Conservation (phyloP, 2,888 invertebrate genomes). For the Syrista parreyssii region DNA sequence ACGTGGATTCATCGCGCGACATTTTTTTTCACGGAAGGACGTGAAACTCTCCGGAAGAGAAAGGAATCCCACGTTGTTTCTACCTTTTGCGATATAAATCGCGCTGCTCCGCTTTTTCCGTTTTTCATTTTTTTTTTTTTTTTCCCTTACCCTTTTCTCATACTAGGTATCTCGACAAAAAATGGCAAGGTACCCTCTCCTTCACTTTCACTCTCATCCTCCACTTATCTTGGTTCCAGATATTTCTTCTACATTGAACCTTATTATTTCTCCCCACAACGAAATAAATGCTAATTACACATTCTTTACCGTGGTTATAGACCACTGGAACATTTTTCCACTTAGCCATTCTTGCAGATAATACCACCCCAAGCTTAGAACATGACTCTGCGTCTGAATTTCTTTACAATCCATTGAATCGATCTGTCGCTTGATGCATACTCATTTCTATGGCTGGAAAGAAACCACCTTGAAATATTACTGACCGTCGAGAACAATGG, state of each 20-base stretch:
- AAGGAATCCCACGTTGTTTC: not conserved
- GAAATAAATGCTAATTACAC: conserved; percentile 44
- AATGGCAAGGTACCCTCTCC: not conserved
- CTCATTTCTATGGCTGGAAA: not conserved
- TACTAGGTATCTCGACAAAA: not conserved
- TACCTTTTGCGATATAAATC: not conserved
- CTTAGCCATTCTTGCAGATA: not conserved
- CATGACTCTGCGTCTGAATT: not conserved
- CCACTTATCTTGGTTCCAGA: not conserved
- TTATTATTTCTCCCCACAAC: not conserved
- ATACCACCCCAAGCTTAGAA: not conserved
- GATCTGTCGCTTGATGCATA: not conserved
- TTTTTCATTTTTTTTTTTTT: conserved; percentile 10
- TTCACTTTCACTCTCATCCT: not conserved
- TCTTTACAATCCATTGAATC: not conserved
- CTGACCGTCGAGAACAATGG: not conserved
- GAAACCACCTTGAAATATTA: not conserved
- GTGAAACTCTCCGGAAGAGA: not conserved
- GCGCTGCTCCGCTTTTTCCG: not conserved
- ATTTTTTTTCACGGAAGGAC: not conserved
- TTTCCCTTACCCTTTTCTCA: conserved; percentile 3
- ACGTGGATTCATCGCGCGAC: not conserved
- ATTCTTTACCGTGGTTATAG: conserved; percentile 23
- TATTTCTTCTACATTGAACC: not conserved
- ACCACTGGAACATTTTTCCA: not conserved